phyloP scores from a whole-genome alignment of 2,797 vertebrate genomes.

The Nyctalus aviator region DNA sequence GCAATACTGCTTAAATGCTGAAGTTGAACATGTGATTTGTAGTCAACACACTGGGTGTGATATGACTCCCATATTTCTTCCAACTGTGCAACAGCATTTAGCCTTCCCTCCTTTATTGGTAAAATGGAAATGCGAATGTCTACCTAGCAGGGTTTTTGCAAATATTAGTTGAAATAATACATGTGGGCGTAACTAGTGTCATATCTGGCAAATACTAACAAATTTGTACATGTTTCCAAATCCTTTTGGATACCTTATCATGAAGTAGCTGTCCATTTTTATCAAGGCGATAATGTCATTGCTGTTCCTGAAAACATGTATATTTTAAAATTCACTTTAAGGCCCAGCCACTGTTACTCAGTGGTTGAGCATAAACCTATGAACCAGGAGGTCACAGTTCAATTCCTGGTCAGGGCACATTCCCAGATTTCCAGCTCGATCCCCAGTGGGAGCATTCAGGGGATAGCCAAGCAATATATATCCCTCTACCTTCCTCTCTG shows the following conservation, averaged over 20 bases:
- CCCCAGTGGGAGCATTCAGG: too few relatives aligned
- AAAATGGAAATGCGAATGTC: slow-evolving; percentile 44
- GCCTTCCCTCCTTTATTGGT: slow-evolving; percentile 23
- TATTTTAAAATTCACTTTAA: slow-evolving; percentile 27
- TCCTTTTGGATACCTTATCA: not conserved
- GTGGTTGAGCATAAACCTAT: too few relatives aligned
- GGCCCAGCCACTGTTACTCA: too few relatives aligned
- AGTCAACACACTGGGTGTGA: not conserved
- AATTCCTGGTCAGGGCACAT: too few relatives aligned
- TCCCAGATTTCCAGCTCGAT: too few relatives aligned
- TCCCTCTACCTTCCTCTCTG: too few relatives aligned
- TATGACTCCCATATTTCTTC: slow-evolving; percentile 25
- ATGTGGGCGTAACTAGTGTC: not conserved
- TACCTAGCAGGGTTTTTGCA: not conserved
- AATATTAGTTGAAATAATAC: slow-evolving; percentile 10
- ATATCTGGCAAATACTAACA: slow-evolving; percentile 42
- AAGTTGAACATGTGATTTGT: not conserved
- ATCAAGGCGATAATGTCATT: slow-evolving; percentile 1
- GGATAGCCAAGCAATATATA: too few relatives aligned
- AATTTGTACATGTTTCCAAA: slow-evolving; percentile 12
- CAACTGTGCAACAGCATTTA: not conserved
- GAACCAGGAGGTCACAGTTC: too few relatives aligned
- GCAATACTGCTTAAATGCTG: not conserved
- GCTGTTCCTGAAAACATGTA: not conserved
- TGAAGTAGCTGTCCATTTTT: not conserved